Conservation (phyloP, 2,888 invertebrate genomes). For the Ctenicera cuprea region DNA sequence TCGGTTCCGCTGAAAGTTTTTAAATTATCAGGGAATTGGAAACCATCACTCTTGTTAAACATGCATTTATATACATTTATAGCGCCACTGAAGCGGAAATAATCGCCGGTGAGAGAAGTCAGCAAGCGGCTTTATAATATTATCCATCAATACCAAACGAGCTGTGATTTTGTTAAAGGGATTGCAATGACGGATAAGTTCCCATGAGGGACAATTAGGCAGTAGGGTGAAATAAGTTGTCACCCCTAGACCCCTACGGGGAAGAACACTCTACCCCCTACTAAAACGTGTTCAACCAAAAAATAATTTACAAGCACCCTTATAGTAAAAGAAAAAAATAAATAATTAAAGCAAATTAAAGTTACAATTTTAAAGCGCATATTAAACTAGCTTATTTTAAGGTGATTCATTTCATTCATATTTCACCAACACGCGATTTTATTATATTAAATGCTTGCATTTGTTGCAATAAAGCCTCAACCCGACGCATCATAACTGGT, state of each 20-base stretch:
- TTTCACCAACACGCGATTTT: too few species aligned
- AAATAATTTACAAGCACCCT: not conserved
- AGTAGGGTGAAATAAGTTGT: slow-evolving; percentile 37
- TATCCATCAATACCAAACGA: slow-evolving; percentile 32
- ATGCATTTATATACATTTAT: slow-evolving; percentile 13
- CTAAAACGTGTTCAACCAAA: not conserved
- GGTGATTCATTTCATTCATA: too few species aligned
- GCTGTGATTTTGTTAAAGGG: slow-evolving; percentile 28
- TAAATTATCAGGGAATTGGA: slow-evolving; percentile 23
- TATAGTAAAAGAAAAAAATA: not conserved
- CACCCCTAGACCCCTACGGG: slow-evolving; percentile 31
- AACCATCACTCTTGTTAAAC: slow-evolving; percentile 29
- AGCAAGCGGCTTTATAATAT: slow-evolving; percentile 21
- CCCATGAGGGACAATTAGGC: slow-evolving; percentile 32
- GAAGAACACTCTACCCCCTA: slow-evolving; percentile 5
- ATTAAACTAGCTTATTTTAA: too few species aligned
- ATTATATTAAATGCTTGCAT: too few species aligned
- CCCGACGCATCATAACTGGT: too few species aligned
- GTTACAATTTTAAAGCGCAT: too few species aligned
- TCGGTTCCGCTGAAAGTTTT: slow-evolving; percentile 24
- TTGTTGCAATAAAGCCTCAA: too few species aligned
- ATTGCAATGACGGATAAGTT: slow-evolving; percentile 11
- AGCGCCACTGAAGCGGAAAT: slow-evolving; percentile 24
- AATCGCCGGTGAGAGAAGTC: not conserved
- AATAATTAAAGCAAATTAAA: too few species aligned